Evolutionary conservation across 2,888 invertebrate genomes (phyloP).

Genomic region (Drosophila robusta): DNA sequence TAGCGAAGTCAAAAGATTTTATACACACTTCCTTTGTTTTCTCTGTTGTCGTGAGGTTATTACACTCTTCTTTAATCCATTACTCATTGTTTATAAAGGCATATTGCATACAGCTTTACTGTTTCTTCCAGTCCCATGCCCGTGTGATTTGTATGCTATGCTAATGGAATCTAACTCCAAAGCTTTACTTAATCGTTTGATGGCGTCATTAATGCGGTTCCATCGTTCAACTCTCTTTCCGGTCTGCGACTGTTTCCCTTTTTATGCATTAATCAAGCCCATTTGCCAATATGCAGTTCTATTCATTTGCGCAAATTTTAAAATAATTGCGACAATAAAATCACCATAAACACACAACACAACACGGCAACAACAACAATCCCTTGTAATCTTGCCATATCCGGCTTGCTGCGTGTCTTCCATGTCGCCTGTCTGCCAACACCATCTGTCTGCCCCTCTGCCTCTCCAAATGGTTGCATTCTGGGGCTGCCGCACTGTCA

Average conservation of each 20-base stretch:
- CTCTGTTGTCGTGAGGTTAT: slow-evolving; percentile 1
- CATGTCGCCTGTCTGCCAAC: slow-evolving; percentile 38
- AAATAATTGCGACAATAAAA: slow-evolving; percentile 75
- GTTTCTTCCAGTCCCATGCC: background rate
- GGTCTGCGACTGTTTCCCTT: slow-evolving; percentile 34
- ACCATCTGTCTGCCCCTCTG: slow-evolving; percentile 18
- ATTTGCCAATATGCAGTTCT: slow-evolving; percentile 56
- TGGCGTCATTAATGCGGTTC: slow-evolving; percentile 18
- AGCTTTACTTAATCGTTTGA: slow-evolving; percentile 11
- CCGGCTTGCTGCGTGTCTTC: slow-evolving; percentile 61
- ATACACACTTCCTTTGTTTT: background rate
- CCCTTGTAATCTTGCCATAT: slow-evolving; percentile 65
- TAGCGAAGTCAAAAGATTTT: background rate
- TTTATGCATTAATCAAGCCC: slow-evolving; percentile 56
- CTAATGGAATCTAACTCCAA: slow-evolving; percentile 9
- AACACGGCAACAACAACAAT: slow-evolving; percentile 20
- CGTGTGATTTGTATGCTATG: background rate
- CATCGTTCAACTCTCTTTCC: slow-evolving; percentile 34
- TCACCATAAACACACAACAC: slow-evolving; percentile 55
- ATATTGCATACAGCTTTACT: too few species aligned
- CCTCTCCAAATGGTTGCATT: slow-evolving; percentile 12
- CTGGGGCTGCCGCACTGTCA: slow-evolving; percentile 22
- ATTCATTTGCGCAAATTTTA: slow-evolving; percentile 57
- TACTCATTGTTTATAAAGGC: slow-evolving; percentile 4
- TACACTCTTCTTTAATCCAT: background rate